Evolutionary conservation across 2,888 invertebrate species (phyloP), one percentile per base, ranked within the genome.

Genomic region (Orchesellides sinensis): DNA sequence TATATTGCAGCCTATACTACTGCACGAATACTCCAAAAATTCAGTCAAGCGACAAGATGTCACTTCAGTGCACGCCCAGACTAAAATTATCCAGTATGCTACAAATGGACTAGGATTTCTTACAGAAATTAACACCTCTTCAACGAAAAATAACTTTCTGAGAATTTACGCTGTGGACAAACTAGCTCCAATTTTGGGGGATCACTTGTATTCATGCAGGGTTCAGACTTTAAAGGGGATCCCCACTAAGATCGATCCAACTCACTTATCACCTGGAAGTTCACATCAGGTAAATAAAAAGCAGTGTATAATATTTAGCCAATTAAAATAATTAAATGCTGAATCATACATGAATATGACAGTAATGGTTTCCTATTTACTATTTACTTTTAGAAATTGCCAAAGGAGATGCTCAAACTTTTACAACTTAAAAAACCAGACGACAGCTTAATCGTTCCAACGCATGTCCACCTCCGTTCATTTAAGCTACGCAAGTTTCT

Each of bases 151-250:
- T 88, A 90, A 90, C 68, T 89, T 90, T 0, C 29, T 91, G 2
- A 88, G 90, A 35, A 84, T 91, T 23, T 90, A 90, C 56, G 89
- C 90, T 63, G 87, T 90, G 0, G 89, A 90, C 4, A 84, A 89
- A 56, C 83, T 91, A 4, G 89, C 89, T 74, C 91, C 91, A 17
- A 84, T 91, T 70, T 86, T 91, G 23, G 91, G 91, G 0, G 91
- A 91, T 83, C 89, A 90, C 70, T 80, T 90, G 27, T 89, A 89
- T 72, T 90, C 90, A 0, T 88, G 89, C 4, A 86, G 90, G 29
- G 89, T 90, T 8, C 89, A 89, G 21, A 87, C 89, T 49, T 73
- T 90, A 0, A 85, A 89, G 84, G 89, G 90, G 3, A 87, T 89
- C 25, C 89, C 89, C 77, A 32, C 90, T 14, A 87, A 88, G 23